Evolutionary conservation across 2,888 invertebrate species (phyloP), one percentile per base, ranked within the genome.

Genomic region (Philereme transversata): DNA sequence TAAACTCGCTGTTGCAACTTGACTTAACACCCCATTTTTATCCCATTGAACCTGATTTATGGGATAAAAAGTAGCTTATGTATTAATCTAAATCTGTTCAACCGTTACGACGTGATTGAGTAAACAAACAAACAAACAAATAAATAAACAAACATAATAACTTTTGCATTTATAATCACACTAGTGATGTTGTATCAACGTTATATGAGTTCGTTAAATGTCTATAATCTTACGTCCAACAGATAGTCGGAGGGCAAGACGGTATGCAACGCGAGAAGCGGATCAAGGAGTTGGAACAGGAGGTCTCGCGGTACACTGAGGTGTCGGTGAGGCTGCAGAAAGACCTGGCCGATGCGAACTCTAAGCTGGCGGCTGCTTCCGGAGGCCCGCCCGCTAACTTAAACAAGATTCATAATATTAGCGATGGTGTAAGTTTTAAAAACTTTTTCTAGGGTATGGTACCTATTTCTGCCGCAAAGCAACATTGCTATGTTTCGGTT

Each of bases 211-310:
- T 22, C 22, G 22, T 22, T 22, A 22, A 22, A 22, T 22, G 22
- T 22, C 1, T 22, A 3, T 22, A 22, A 22, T 22, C 22, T 22
- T 22, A 22, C 22, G 22, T 22, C 22, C 22, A 22, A 70, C 83
- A 87, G 93, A 84, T 93, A 77, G 93, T 92, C 0, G 94, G 94
- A 5, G 94, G 94, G 5, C 92, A 94, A 71, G 90, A 93, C 35
- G 94, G 94, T 22, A 81, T 94, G 60, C 94, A 94, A 62, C 93
- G 95, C 63, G 92, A 94, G 58, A 94, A 94, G 62, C 95, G 94
- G 74, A 95, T 97, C 60, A 96, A 96, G 73, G 95, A 96, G 73
- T 85, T 99, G 61, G 98, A 99, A 79, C 96, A 97, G 73, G 98
- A 99, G 77, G 89, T 99, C 55, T 93, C 95, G 59, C 94, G 97